Percentiles rank a stretch among this genome's conserved stretches.
phyloP scores from a whole-genome alignment of 2,797 vertebrate species.

The Cynopterus sphinx region DNA sequence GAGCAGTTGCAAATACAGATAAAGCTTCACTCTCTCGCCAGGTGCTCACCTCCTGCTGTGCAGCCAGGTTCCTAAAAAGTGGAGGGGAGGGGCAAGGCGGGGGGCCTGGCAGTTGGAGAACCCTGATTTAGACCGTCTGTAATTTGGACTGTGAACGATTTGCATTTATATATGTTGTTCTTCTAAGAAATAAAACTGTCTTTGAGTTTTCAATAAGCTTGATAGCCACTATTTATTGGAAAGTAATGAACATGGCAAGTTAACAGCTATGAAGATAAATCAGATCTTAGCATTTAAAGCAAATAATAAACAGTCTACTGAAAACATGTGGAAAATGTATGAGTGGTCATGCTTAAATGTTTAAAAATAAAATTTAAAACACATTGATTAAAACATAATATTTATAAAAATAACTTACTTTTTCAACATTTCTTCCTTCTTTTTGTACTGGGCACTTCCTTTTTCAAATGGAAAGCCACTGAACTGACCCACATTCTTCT shows the following conservation, averaged over 20 bases:
- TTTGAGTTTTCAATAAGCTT: conserved; percentile 16
- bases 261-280: background rate
- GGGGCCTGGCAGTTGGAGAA: too few species aligned
- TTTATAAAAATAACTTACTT: conserved; percentile 85
- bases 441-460: conserved; percentile 91
- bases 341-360: background rate
- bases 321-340: background rate
- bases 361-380: conserved; percentile 36
- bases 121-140: background rate
- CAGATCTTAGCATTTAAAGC: background rate
- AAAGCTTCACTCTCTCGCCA: too few species aligned
- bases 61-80: too few species aligned
- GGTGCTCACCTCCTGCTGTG: too few species aligned
- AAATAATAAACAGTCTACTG: background rate
- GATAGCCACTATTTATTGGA: background rate
- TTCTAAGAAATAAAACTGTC: background rate
- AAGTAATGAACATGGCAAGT: background rate
- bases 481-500: conserved; percentile 96
- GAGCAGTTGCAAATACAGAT: too few species aligned
- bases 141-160: background rate
- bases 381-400: background rate
- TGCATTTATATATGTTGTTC: background rate
- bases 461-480: conserved; percentile 94
- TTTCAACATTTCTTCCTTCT: conserved; percentile 94
- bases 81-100: too few species aligned